These are phyloP conservation scores for Amphilophus citrinellus DNA, from an alignment of 2,113 vertebrate species.

Conservation along the genomic window DNA sequence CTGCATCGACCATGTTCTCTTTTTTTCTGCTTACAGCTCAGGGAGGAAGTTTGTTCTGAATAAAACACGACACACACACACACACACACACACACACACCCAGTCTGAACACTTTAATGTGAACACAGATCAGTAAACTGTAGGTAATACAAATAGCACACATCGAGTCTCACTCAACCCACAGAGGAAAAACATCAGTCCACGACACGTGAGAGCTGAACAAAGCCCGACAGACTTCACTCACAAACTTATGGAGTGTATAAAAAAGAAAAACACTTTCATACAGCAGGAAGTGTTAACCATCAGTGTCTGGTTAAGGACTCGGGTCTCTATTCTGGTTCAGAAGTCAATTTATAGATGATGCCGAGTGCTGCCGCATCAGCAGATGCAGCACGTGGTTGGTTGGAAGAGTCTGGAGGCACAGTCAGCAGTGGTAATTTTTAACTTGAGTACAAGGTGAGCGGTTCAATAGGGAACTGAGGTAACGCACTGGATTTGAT, in stretches of 20 bases:
- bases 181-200: constrained; percentile 35
- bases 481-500: not conserved
- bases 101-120: constrained; percentile 81
- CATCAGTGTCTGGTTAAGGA: constrained; percentile 11
- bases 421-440: constrained; percentile 51
- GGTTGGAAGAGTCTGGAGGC: constrained; percentile 56
- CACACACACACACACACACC: not conserved
- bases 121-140: constrained; percentile 76
- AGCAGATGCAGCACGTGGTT: constrained; percentile 41
- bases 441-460: constrained; percentile 45
- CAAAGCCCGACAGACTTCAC: constrained; percentile 10
- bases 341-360: constrained; percentile 29
- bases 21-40: not conserved
- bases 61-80: not conserved
- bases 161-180: constrained; percentile 45
- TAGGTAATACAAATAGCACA: constrained; percentile 62
- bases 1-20: not conserved
- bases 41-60: not conserved
- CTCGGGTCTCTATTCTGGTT: constrained; percentile 18
- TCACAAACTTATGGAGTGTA: constrained; percentile 45
- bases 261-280: constrained; percentile 23
- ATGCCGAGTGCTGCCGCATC: constrained; percentile 22
- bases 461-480: constrained; percentile 15
- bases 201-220: constrained; percentile 19
- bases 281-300: constrained; percentile 19